Conservation (phyloP, 2,113 vertebrate species). For the Ciconia boyciana region DNA sequence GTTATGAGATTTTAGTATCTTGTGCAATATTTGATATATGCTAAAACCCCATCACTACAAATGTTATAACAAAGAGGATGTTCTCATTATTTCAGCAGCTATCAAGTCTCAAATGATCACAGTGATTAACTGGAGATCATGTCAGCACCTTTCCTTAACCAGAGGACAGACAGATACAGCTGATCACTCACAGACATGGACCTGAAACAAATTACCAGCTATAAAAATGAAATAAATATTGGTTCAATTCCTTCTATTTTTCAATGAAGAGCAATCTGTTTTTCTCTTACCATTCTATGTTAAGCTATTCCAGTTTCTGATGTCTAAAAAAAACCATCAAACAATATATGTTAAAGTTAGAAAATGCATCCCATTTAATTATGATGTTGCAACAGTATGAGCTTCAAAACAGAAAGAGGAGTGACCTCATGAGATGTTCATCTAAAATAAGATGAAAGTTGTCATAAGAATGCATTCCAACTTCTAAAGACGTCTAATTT, state of each 20-base stretch:
- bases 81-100: conserved; percentile 20
- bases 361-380: conserved; percentile 57
- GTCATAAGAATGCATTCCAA: background rate
- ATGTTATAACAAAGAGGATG: background rate
- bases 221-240: background rate
- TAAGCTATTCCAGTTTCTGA: background rate
- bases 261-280: background rate
- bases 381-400: background rate
- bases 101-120: background rate
- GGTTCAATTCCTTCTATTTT: background rate
- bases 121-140: conserved; percentile 5
- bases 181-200: background rate
- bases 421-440: background rate
- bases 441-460: conserved; percentile 54
- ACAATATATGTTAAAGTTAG: conserved; percentile 42
- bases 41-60: background rate
- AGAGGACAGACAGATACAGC: background rate
- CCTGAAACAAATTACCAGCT: background rate
- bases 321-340: background rate
- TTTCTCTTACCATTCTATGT: background rate
- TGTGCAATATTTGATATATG: background rate
- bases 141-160: background rate
- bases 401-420: conserved; percentile 28
- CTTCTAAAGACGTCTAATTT: conserved; percentile 22
- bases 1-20: background rate